Evolutionary conservation across 2,113 vertebrate species (phyloP).

Genomic region (Urocitellus parryii): DNA sequence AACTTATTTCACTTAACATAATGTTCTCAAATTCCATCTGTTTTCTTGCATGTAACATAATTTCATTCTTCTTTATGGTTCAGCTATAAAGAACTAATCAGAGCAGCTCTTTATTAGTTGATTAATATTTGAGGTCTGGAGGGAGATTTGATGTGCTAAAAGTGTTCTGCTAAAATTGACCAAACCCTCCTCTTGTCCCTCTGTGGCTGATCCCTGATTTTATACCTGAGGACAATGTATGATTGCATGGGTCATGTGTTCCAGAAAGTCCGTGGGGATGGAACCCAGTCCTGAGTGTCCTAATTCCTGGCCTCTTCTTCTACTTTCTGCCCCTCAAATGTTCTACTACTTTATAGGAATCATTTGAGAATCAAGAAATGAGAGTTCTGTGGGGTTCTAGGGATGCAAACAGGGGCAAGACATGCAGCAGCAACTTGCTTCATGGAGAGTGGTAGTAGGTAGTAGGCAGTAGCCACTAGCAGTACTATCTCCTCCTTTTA

Average conservation of each 20-base stretch:
- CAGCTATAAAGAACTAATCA: background rate
- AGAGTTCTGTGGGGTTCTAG: background rate
- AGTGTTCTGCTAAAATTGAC: background rate
- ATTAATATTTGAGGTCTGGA: conserved; percentile 12
- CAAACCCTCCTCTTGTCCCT: background rate
- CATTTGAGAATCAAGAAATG: background rate
- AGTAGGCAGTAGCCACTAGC: background rate
- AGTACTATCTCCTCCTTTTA: background rate
- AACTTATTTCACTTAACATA: too few relatives aligned
- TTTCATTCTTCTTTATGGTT: background rate
- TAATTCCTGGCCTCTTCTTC: conserved; percentile 15
- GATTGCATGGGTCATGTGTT: background rate
- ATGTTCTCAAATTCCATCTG: too few relatives aligned
- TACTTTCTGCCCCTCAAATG: background rate
- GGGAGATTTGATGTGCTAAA: background rate
- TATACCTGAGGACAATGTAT: background rate
- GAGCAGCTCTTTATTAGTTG: conserved; percentile 42
- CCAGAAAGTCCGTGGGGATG: background rate
- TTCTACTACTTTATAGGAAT: conserved; percentile 9
- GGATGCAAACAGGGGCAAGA: background rate
- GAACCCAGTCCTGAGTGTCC: background rate
- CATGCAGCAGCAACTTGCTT: background rate
- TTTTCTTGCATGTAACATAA: too few relatives aligned
- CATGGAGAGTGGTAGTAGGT: background rate
- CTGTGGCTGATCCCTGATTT: background rate